These are phyloP conservation scores for Dendrolimus houi DNA, from an alignment of 2,888 invertebrate species.

Conservation along the genomic window DNA sequence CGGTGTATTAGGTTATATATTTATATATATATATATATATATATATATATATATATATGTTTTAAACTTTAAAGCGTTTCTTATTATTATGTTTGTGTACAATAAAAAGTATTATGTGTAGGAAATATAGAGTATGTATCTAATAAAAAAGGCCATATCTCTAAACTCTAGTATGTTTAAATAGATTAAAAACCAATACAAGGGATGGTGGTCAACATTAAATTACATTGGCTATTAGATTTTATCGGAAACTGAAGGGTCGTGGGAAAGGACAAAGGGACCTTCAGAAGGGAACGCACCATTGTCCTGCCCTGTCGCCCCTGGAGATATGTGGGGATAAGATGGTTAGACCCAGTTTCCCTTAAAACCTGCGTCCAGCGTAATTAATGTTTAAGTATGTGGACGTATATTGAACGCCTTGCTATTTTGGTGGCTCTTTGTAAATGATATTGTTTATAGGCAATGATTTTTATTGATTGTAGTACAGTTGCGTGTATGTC, in stretches of 20 bases:
- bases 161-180: background rate
- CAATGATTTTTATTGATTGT: too few relatives aligned
- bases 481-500: too few relatives aligned
- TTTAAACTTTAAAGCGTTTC: too few relatives aligned
- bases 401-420: too few relatives aligned
- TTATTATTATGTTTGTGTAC: too few relatives aligned
- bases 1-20: too few relatives aligned
- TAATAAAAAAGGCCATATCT: background rate
- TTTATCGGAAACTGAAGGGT: constrained; percentile 26
- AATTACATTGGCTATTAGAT: constrained; percentile 29
- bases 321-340: constrained; percentile 14
- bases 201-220: constrained; percentile 16
- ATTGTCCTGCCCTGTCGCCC: constrained; percentile 25
- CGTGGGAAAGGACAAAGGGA: constrained; percentile 23
- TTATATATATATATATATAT: too few relatives aligned
- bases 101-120: too few relatives aligned
- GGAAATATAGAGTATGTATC: too few relatives aligned
- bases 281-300: constrained; percentile 15
- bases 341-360: constrained; percentile 5
- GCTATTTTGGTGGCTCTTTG: too few relatives aligned
- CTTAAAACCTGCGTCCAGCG: constrained; percentile 11
- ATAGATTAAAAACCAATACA: background rate
- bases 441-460: too few relatives aligned
- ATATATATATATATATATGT: too few relatives aligned
- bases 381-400: constrained; percentile 12